Base-by-base conservation (phyloP, 1,140 invertebrate species). In the Bombus superbus region DNA sequence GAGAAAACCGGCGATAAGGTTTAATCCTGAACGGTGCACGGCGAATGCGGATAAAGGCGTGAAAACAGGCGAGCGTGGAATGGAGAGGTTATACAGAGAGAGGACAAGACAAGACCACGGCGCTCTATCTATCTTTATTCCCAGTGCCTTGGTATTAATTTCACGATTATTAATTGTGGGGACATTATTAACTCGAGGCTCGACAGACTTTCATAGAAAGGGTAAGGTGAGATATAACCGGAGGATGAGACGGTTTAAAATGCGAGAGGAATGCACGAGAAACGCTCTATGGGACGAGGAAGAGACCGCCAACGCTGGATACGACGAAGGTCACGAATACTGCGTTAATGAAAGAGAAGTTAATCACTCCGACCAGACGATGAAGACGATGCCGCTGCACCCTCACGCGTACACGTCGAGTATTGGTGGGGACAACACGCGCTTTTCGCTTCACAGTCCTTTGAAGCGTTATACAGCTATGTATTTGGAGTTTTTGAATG, bases 321-420 rank as follows among this genome's bases (percentile, higher is more conserved):
- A 72, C 68, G 87, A 83, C 84, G 87, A 89, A 89, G 87, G 84
- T 89, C 88, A 89, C 87, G 84, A 86, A 86, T 86, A 35, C 84
- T 86, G 84, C 88, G 88, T 89, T 89, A 89, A 89, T 89, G 84
- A 89, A 89, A 89, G 80, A 83, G 83, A 81, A 89, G 88, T 89
- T 89, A 89, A 89, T 89, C 88, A 89, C 76, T 89, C 80, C 79
- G 59, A 86, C 76, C 80, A 86, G 88, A 86, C 88, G 85, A 88
- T 89, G 89, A 88, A 86, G 84, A 81, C 72, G 69, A 74, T 75
- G 78, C 71, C 18, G 79, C 2, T 44, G 47, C 18, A 53, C 18
- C 47, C 18, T 18, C 47, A 53, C 47, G 8, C 18, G 47, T 53
- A 53, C 6, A 22, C 18, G 47, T 22, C 18, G 15, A 53, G 47